phyloP scores from a whole-genome alignment of 2,113 vertebrate species.

The Platycercus adscitus region DNA sequence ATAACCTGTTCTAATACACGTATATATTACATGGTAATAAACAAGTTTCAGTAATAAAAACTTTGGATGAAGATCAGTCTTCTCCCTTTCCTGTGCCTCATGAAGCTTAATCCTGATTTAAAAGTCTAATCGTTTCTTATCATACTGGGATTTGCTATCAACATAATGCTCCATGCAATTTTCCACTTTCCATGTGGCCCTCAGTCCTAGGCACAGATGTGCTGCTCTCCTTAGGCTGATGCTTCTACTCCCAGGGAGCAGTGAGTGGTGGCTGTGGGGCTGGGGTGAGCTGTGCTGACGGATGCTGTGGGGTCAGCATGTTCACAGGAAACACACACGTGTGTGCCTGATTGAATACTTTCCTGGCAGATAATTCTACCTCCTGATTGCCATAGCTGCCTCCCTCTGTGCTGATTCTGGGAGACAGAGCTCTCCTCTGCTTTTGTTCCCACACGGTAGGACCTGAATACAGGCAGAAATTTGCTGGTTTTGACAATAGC shows the following conservation, averaged over 20 bases:
- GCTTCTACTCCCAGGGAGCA: background rate
- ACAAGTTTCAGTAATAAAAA: background rate
- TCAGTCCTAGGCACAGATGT: background rate
- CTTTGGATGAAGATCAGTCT: background rate
- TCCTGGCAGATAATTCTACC: background rate
- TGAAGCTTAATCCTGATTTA: background rate
- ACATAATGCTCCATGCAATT: background rate
- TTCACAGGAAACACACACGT: background rate
- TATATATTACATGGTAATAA: background rate
- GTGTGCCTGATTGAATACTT: background rate
- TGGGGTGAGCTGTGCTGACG: background rate
- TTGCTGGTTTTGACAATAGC: background rate
- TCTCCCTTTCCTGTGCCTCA: background rate
- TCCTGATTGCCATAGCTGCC: background rate
- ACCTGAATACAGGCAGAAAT: background rate
- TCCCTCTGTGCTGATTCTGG: background rate
- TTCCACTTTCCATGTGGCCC: background rate
- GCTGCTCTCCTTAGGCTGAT: background rate
- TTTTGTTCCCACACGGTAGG: background rate
- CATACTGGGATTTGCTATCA: background rate
- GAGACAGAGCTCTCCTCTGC: background rate
- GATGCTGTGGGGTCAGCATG: background rate
- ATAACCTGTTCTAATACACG: background rate
- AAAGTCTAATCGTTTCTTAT: background rate
- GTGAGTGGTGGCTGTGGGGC: fast-evolving